Conservation (phyloP, 2,888 invertebrate species). For the Meteorus colon region DNA sequence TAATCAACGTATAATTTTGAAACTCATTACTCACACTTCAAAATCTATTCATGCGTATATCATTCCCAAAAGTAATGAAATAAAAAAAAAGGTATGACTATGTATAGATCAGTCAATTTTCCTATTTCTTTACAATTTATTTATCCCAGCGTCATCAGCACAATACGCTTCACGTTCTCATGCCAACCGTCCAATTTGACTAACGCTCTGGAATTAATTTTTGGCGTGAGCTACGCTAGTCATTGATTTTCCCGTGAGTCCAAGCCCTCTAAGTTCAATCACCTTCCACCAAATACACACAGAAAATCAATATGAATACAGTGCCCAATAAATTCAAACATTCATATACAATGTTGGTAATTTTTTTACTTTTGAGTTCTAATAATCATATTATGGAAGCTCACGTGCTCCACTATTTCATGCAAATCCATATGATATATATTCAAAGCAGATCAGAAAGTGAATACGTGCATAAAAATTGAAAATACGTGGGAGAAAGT, state of each 20-base stretch:
- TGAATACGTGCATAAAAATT: too few relatives aligned
- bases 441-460: too few relatives aligned
- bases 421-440: too few relatives aligned
- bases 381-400: too few relatives aligned
- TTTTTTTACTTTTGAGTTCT: too few relatives aligned
- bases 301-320: constrained; percentile 34
- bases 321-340: constrained; percentile 37
- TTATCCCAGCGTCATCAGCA: not conserved
- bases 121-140: not conserved
- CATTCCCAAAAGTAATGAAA: not conserved
- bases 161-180: not conserved
- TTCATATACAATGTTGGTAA: not conserved
- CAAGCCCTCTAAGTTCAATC: constrained; percentile 43
- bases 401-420: too few relatives aligned
- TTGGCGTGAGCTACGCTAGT: constrained; percentile 22
- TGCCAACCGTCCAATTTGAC: constrained; percentile 1
- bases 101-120: not conserved
- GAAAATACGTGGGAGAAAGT: not conserved
- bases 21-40: not conserved
- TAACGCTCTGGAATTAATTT: constrained; percentile 27
- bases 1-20: not conserved
- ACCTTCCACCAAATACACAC: constrained; percentile 48
- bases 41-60: not conserved
- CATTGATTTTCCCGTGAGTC: constrained; percentile 34
- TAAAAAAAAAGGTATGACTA: not conserved